phyloP scores from a whole-genome alignment of 2,888 invertebrate genomes.

The Acleris holmiana region DNA sequence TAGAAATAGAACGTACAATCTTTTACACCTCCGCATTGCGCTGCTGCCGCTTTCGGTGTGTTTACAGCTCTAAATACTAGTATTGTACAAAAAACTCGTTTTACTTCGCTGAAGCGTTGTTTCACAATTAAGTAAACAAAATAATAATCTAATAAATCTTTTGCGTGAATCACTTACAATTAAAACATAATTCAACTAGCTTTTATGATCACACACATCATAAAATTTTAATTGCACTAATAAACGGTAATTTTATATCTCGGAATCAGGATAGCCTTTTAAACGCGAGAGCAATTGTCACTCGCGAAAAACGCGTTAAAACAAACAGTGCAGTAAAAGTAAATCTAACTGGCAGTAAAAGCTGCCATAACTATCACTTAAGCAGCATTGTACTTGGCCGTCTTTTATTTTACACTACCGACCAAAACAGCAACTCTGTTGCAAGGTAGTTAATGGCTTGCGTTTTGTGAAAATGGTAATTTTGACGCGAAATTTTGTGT shows the following conservation, averaged over 20 bases:
- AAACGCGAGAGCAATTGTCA: conserved; percentile 68
- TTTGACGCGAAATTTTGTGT: not conserved
- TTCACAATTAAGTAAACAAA: no score
- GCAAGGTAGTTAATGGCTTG: conserved; percentile 7
- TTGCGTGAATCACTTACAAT: no score
- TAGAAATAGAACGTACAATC: no score
- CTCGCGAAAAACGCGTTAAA: conserved; percentile 80
- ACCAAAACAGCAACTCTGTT: conserved; percentile 65
- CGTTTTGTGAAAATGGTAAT: not conserved
- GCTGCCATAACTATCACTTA: conserved; percentile 84
- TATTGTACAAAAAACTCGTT: no score
- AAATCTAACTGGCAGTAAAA: conserved; percentile 85
- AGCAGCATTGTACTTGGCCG: conserved; percentile 73
- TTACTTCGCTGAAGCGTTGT: no score
- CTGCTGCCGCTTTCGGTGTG: no score
- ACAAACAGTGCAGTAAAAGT: conserved; percentile 84
- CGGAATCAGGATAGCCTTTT: conserved; percentile 43
- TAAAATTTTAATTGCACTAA: no score
- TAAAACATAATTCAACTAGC: no score
- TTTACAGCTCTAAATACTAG: no score
- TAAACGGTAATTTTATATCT: not conserved
- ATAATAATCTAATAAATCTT: no score
- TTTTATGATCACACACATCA: no score
- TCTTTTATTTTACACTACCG: conserved; percentile 66
- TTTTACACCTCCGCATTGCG: no score